A percentile compares a stretch with the other conserved stretches of the same genome.
These are phyloP conservation scores for Pygocentrus nattereri DNA, from an alignment of 2,797 vertebrate species.

Conservation along the genomic window DNA sequence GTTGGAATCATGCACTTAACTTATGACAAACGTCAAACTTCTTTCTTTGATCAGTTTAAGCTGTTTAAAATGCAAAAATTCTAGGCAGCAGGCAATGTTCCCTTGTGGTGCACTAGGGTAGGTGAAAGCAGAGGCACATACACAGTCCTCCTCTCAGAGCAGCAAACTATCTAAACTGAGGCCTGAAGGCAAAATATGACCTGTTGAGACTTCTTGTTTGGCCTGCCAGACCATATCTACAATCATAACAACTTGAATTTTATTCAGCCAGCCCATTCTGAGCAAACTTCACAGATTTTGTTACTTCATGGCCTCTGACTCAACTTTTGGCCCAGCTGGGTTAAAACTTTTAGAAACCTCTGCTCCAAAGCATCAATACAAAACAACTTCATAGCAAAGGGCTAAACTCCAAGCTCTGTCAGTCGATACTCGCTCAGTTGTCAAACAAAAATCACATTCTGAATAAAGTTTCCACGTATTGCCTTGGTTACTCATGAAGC, in stretches of 20 bases:
- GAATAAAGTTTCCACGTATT: neutral
- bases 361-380: conserved; percentile 32
- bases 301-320: conserved; percentile 2
- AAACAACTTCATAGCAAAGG: conserved; percentile 22
- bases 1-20: neutral
- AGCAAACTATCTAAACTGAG: neutral
- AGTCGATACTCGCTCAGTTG: neutral
- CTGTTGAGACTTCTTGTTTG: neutral
- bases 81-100: conserved; percentile 5
- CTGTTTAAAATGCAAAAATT: conserved; percentile 13
- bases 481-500: conserved; percentile 6
- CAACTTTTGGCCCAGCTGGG: neutral
- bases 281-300: neutral
- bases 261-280: neutral
- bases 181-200: neutral
- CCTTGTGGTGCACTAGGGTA: neutral
- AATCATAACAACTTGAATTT: neutral
- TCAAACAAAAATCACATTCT: conserved; percentile 13
- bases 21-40: neutral
- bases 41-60: neutral
- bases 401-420: neutral
- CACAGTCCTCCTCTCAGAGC: neutral
- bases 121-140: neutral
- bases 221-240: neutral
- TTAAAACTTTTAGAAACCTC: conserved; percentile 6